Base-by-base conservation (phyloP, 64 coral and sea anemone species). In the Platygyra sinensis region DNA sequence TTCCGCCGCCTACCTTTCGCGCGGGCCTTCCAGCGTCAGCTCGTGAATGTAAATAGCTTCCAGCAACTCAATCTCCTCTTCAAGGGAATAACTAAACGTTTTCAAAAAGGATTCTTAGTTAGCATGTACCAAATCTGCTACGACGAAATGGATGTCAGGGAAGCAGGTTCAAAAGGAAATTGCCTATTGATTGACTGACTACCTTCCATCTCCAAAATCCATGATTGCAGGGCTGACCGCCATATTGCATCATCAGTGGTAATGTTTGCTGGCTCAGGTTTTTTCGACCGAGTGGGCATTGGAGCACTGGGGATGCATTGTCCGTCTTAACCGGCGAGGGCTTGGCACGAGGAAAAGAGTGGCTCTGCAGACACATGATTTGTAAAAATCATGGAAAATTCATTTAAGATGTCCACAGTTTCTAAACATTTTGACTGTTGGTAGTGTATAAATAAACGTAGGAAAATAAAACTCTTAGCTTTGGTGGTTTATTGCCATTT, bases 31-130 rank as follows among this genome's bases (percentile, higher is more conserved):
- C 8, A 95, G n/a, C 0, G 82, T 90, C 59, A 95, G 49, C 86
- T 95, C 93, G 75, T 95, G 89, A 31, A 95, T 86, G 80, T 95
- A 95, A 73, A 95, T 95, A 25, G 93, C 93, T 72, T 91, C 81
- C 46, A 95, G 59, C 15, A 95, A 39, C 64, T 95, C 88, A 80
- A 95, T 73, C 87, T 95, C 93, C 60, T 95, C 93, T 22, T 86
- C 72, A 62, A 95, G 49, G 24, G 75, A 73, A 84, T 72, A 64
- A 62, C 42, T 42, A 46, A 29, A 73, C 18, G 18, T 46, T 49
- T 67, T 86, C 16, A 0, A 22, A 36, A 62, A 20, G 32, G 55
- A 74, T 54, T 72, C 22, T 38, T 39, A 16, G 25, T 62, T 64
- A 79, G 9, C 25, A 79, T 59, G 51, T 9, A 25, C 13, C 76